Evolutionary conservation across 2,888 invertebrate genomes (phyloP).

Genomic region (Brachypterus glaber): DNA sequence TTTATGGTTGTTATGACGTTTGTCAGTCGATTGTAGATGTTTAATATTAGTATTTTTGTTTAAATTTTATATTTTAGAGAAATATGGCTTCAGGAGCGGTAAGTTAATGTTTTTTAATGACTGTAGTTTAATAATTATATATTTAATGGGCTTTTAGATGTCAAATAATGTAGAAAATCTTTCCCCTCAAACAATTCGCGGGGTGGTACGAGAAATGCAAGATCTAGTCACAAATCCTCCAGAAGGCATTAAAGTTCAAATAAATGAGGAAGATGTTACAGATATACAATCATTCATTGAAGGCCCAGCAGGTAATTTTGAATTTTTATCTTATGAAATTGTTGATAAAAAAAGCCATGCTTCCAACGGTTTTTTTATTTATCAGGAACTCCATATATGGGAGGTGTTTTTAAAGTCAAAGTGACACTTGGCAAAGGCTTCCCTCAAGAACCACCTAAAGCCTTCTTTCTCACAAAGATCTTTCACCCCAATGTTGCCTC

Average conservation of each 20-base stretch:
- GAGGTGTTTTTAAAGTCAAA: conserved; percentile 83
- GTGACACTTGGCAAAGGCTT: conserved; percentile 86
- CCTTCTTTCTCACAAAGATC: conserved; percentile 87
- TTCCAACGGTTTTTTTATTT: conserved; percentile 7
- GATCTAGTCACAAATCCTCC: conserved; percentile 73
- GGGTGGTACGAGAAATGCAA: conserved; percentile 81
- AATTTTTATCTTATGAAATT: not conserved
- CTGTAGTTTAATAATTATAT: too few relatives aligned
- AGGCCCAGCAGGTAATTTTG: conserved; percentile 53
- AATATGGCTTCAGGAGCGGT: conserved; percentile 26
- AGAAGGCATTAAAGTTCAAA: conserved; percentile 81
- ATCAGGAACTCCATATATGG: conserved; percentile 78
- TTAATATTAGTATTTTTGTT: conserved; percentile 19
- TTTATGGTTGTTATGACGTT: conserved; percentile 27
- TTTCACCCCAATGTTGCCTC: conserved; percentile 94
- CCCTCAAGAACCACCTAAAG: conserved; percentile 86
- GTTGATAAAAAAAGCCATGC: not conserved
- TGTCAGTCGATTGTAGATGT: conserved; percentile 18
- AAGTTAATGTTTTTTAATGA: too few relatives aligned
- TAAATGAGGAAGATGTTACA: conserved; percentile 88
- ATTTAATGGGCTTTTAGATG: conserved; percentile 46
- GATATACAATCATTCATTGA: conserved; percentile 88
- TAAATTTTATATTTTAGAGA: conserved; percentile 21
- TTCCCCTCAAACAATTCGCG: conserved; percentile 83
- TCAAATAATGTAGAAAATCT: conserved; percentile 86